A percentile compares a stretch with the other conserved stretches of the same genome.
These are phyloP conservation scores for Philaenus spumarius DNA, from an alignment of 1,140 invertebrate species.

Conservation along the genomic window DNA sequence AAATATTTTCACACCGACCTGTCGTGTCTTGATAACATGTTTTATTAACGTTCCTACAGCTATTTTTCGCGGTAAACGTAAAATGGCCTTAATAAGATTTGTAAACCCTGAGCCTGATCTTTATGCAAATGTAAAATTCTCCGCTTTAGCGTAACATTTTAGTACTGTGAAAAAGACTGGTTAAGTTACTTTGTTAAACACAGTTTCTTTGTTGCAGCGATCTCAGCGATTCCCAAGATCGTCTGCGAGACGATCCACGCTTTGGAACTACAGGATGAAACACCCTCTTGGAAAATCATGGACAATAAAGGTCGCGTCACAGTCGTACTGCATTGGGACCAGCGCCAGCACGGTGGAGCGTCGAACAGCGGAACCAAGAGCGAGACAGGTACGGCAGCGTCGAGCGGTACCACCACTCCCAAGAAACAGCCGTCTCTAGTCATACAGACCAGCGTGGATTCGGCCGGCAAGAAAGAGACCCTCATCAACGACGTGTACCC, in stretches of 20 bases:
- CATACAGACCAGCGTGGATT: conserved; percentile 70
- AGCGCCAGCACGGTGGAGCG: conserved; percentile 49
- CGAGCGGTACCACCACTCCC: conserved; percentile 54
- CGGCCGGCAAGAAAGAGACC: conserved; percentile 43
- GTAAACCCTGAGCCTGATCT: too few species aligned
- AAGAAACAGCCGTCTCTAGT: conserved; percentile 59
- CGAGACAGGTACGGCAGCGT: conserved; percentile 41
- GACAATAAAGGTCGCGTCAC: conserved; percentile 92
- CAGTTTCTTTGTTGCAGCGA: conserved; percentile 58
- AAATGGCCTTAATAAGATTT: too few species aligned
- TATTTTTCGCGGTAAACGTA: too few species aligned
- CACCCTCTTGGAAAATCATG: conserved; percentile 94
- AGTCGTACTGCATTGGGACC: conserved; percentile 89
- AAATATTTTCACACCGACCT: too few species aligned
- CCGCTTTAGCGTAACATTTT: too few species aligned
- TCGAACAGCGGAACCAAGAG: conserved; percentile 43
- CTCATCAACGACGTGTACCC: conserved; percentile 46
- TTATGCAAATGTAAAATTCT: too few species aligned
- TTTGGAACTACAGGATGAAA: conserved; percentile 88
- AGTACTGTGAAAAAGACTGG: too few species aligned
- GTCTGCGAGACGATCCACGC: conserved; percentile 94
- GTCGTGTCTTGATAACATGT: too few species aligned
- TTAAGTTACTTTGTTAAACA: too few species aligned
- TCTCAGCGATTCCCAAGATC: conserved; percentile 91
- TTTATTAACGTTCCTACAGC: too few species aligned